phyloP scores from a whole-genome alignment of 2,888 invertebrate species.

The Thera britannica region DNA sequence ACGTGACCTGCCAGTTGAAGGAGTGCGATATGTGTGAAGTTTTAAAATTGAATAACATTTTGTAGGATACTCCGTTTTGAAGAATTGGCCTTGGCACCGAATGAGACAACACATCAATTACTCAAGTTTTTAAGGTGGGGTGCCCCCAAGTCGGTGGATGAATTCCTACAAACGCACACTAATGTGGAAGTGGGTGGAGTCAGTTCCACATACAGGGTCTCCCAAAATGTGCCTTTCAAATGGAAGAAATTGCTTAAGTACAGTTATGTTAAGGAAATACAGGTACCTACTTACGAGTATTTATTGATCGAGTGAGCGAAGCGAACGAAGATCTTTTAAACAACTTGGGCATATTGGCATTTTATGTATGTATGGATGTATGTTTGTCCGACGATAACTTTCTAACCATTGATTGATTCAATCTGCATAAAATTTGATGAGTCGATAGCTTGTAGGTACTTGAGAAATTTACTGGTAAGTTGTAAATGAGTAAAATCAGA shows the following conservation, averaged over 20 bases:
- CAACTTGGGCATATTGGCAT: too few species aligned
- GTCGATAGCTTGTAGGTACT: too few species aligned
- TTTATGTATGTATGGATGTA: too few species aligned
- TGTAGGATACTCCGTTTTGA: slow-evolving; percentile 93
- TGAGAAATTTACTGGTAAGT: too few species aligned
- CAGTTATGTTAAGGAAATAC: slow-evolving; percentile 88
- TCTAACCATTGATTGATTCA: too few species aligned
- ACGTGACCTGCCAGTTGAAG: too few species aligned
- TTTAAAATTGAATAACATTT: slow-evolving; percentile 29
- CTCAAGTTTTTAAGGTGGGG: slow-evolving; percentile 91
- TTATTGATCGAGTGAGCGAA: too few species aligned
- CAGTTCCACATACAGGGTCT: slow-evolving; percentile 93
- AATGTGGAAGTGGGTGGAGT: slow-evolving; percentile 92
- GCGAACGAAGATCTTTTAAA: too few species aligned
- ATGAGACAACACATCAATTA: slow-evolving; percentile 87
- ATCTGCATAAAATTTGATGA: too few species aligned
- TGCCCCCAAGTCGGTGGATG: slow-evolving; percentile 86
- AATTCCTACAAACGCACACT: slow-evolving; percentile 92
- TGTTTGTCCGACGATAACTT: too few species aligned
- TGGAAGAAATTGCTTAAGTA: slow-evolving; percentile 91
- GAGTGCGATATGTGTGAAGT: too few species aligned
- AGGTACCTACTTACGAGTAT: slow-evolving; percentile 58
- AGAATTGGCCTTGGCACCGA: slow-evolving; percentile 91
- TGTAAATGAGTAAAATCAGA: too few species aligned
- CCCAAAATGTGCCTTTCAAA: slow-evolving; percentile 93